phyloP scores from a whole-genome alignment of 2,113 vertebrate genomes.

The Cyanoramphus novaezelandiae region DNA sequence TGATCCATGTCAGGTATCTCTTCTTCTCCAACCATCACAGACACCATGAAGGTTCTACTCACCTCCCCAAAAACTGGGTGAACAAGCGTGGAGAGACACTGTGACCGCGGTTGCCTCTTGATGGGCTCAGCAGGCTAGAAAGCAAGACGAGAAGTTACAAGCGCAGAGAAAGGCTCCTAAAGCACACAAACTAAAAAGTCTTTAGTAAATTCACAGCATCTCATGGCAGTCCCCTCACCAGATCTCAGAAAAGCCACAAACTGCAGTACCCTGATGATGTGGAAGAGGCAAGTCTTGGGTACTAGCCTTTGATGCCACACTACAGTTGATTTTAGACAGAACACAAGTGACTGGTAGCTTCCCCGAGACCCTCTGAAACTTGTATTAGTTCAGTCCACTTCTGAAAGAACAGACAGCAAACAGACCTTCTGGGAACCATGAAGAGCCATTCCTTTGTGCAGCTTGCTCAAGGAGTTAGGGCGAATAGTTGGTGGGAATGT shows the following conservation, averaged over 20 bases:
- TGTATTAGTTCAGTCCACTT: not conserved
- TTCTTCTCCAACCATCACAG: not conserved
- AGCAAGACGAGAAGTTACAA: not conserved
- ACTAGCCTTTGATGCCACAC: not conserved
- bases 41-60: slow-evolving; percentile 11
- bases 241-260: not conserved
- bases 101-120: slow-evolving; percentile 92
- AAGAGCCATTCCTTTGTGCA: slow-evolving; percentile 86
- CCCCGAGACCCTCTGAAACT: not conserved
- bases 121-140: slow-evolving; percentile 80
- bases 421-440: slow-evolving; percentile 84
- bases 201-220: not conserved
- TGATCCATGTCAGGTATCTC: not conserved
- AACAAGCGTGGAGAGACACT: slow-evolving; percentile 91
- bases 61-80: slow-evolving; percentile 97
- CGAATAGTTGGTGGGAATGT: slow-evolving; percentile 93
- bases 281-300: not conserved
- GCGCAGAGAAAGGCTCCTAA: not conserved
- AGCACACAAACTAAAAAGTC: not conserved
- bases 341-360: rapidly evolving
- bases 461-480: slow-evolving; percentile 85
- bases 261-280: not conserved
- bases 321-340: not conserved
- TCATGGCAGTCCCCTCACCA: not conserved
- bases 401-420: not conserved